Evolutionary conservation across 1,140 invertebrate genomes (phyloP).

Genomic region (Marisa cornuarietis): DNA sequence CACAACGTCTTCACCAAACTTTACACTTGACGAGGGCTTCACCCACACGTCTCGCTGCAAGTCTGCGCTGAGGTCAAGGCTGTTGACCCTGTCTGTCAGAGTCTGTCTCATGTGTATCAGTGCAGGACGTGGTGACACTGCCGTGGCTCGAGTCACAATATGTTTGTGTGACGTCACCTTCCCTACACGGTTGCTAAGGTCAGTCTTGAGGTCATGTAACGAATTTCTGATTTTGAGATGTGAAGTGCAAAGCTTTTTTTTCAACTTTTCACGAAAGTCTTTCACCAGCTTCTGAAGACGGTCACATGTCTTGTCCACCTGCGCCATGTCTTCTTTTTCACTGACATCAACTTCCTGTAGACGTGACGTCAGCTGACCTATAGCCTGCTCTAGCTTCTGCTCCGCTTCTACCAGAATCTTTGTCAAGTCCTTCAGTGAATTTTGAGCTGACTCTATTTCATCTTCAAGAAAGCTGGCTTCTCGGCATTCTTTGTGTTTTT

Average conservation of each 20-base stretch:
- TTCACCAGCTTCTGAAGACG: slow-evolving; percentile 4
- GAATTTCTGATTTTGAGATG: not conserved
- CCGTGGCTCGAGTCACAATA: not conserved
- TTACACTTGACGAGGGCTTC: no score
- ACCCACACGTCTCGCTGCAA: not conserved
- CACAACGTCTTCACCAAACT: no score
- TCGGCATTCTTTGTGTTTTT: not conserved
- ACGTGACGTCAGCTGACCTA: not conserved
- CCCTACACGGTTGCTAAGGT: not conserved
- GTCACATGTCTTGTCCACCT: not conserved
- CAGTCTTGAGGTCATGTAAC: not conserved
- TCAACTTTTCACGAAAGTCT: not conserved
- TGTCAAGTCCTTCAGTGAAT: not conserved
- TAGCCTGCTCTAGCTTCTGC: not conserved
- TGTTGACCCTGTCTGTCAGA: not conserved
- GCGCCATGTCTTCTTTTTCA: not conserved
- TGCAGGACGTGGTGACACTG: not conserved
- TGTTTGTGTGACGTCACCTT: not conserved
- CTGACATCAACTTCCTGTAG: not conserved
- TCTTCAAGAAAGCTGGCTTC: not conserved
- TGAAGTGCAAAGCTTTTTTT: not conserved
- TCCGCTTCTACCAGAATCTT: not conserved
- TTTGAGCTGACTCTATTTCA: not conserved
- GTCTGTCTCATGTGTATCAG: not conserved
- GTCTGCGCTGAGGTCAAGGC: not conserved